Evolutionary conservation across 2,888 invertebrate genomes (phyloP), one percentile per base, ranked within the genome.

Genomic region (Thymelicus acteon): DNA sequence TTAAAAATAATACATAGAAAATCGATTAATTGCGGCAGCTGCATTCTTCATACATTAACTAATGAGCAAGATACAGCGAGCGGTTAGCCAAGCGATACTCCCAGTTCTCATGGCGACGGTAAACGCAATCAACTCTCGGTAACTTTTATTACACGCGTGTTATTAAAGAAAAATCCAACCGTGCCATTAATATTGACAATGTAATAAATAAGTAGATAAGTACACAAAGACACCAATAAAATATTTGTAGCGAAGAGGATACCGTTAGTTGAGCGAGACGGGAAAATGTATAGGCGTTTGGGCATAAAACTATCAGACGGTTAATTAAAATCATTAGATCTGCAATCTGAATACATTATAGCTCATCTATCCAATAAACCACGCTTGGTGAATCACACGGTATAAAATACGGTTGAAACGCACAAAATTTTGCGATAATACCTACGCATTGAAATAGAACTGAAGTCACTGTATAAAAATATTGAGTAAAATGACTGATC

Each of bases 261-360:
- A 85, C 84, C 79, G 86, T 86, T 86, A 87, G 72, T 76, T 65
- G 77, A 80, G 78, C 75, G 72, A 77, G 76, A 76, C 77, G 75
- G 72, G 76, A 75, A 60, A 60, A 70, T 24, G 76, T 76, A 80
- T 83, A 83, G 78, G 76, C 77, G 77, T 81, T 81, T 72, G 70
- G 72, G 62, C 82, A 86, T 86, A 85, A 85, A 87, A 85, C 82
- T 82, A 80, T 80, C 81, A 81, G 79, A 78, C 80, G 83, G 85
- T 89, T 91, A 86, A 92, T 91, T 91, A 90, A 87, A 88, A 88
- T 83, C 83, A 88, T 90, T 91, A 90, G 87, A 90, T 88, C 86
- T 86, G 86, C 86, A 86, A 87, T 90, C 87, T 82, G 90, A 90
- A 92, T 91, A 90, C 76, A 90, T 92, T 90, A 91, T 81, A 75